Conservation (phyloP, 2,113 vertebrate genomes). For the Athene noctua region DNA sequence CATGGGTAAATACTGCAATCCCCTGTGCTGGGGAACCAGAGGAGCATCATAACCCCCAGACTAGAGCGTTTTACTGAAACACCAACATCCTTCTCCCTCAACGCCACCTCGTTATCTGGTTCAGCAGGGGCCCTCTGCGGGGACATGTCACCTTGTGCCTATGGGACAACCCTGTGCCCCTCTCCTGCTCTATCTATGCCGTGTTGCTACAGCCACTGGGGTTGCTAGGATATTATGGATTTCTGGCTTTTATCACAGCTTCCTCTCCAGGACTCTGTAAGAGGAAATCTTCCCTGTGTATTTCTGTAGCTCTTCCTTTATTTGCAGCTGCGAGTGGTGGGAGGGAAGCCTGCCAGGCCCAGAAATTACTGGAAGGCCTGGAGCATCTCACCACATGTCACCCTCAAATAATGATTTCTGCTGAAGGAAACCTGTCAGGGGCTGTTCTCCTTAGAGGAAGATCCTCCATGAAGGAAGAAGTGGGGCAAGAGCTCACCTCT, state of each 20-base stretch:
- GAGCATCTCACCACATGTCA: neutral
- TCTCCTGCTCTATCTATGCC: neutral
- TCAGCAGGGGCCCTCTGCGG: neutral
- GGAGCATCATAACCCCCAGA: neutral
- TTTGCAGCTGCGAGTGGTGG: neutral
- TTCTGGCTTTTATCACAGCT: neutral
- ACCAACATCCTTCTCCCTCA: neutral
- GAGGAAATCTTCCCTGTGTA: neutral
- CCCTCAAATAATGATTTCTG: neutral
- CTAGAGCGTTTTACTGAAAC: neutral
- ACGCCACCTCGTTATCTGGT: neutral
- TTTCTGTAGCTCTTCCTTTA: neutral
- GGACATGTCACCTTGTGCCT: neutral
- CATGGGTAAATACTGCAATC: accelerated
- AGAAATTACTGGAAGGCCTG: neutral
- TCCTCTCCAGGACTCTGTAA: neutral
- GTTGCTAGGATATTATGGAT: neutral
- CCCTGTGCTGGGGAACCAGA: neutral
- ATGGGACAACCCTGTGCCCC: accelerated
- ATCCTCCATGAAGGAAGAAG: neutral
- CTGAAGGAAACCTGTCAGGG: neutral
- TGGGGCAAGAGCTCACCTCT: neutral
- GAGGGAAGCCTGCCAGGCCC: neutral
- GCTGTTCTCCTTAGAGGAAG: neutral
- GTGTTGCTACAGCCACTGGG: neutral